Base-by-base conservation (phyloP, 2,888 invertebrate species). In the Caenorhabditis sp. region DNA sequence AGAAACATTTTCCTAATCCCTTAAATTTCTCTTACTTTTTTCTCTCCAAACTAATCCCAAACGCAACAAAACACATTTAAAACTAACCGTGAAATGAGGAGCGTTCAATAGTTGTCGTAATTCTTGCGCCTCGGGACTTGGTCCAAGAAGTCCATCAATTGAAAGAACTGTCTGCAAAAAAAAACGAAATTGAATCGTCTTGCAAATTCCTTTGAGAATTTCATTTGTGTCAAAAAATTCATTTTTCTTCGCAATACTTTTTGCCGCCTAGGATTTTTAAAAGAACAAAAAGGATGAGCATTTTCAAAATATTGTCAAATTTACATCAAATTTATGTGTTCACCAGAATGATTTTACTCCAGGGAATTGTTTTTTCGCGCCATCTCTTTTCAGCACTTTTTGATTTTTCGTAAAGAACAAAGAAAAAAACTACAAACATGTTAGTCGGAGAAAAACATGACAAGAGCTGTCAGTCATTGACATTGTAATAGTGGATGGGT, bases 91-190 rank as follows among this genome's bases (percentile, higher is more conserved):
- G 38, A 87, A 66, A 74, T 86, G 84, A 36, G 81, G 78, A 43
- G 82, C 81, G 36, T 72, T 69, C n/a, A 87, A 79, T 10, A 87
- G 63, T 59, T 81, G 77, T 26, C 76, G 72, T 21, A 87, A 77
- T 60, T 87, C 85, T 26, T 68, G 60, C 0, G 83, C 81, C 74
- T 87, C 87, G 8, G 81, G 73, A 26, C 79, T 77, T n/a, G 80
- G 82, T 1, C 77, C 76, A n/a, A 83, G 72, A 21, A 83, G 74
- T 8, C 77, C 65, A 58, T 84, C 83, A 58, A 86, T 77, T 43
- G 81, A 74, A 12, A 75, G 57, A 10, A 76, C 62, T 5, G 81
- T 67, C 84, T 85, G 74, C 49, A 82, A 75, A 27, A 54, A 31
- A 61, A 56, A 25, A 26, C 23, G 1, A 25, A 62, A 63, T 43